phyloP scores from a whole-genome alignment of 2,113 vertebrate species.

The Budorcas taxicolor region DNA sequence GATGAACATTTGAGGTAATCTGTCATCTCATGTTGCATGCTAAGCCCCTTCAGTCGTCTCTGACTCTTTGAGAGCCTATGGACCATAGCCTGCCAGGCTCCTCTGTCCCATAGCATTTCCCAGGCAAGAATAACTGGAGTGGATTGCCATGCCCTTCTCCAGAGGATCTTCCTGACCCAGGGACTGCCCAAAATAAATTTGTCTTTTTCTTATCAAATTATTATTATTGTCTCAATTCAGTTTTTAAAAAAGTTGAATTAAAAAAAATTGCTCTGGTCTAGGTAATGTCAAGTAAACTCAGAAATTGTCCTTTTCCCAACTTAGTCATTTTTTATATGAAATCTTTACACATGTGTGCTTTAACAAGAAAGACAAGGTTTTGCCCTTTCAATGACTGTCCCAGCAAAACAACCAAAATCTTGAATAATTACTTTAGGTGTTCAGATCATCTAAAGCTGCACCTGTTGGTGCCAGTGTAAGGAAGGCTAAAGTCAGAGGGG shows the following conservation, averaged over 20 bases:
- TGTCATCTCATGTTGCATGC: background rate
- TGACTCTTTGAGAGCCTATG: background rate
- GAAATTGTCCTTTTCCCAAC: background rate
- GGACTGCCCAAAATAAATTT: background rate
- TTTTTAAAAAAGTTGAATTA: background rate
- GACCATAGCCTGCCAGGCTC: background rate
- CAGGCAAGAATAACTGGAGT: background rate
- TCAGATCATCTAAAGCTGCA: background rate
- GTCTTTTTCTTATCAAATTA: background rate
- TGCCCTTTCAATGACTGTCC: background rate
- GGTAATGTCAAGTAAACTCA: background rate
- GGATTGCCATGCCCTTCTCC: background rate
- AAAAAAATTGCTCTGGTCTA: background rate
- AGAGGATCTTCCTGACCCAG: background rate
- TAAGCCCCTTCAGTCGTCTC: background rate
- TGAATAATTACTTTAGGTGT: background rate
- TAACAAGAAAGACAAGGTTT: background rate
- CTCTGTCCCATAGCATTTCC: background rate
- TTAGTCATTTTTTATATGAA: background rate
- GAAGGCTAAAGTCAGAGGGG: background rate
- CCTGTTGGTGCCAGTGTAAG: background rate
- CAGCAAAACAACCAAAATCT: background rate
- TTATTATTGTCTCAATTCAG: background rate
- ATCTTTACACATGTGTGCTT: background rate
- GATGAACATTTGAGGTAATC: background rate